Conservation (phyloP, 1,140 invertebrate genomes). For the Trichoplusia ni region DNA sequence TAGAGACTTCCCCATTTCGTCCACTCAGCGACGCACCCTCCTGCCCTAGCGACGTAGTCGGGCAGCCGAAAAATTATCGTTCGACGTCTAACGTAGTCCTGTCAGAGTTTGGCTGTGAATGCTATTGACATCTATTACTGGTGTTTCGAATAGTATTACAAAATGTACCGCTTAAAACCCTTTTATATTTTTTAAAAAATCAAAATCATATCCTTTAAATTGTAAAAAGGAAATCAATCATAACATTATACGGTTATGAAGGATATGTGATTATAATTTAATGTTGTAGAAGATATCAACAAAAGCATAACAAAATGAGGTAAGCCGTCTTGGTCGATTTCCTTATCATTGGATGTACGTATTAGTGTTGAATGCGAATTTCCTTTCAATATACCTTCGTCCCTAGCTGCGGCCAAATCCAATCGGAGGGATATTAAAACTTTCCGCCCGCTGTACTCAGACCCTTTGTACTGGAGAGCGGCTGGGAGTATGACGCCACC, state of each 20-base stretch:
- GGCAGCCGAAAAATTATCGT: constrained; percentile 77
- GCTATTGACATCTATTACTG: constrained; percentile 16
- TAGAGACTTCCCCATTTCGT: constrained; percentile 70
- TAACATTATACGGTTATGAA: too few species aligned
- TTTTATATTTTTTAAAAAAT: too few species aligned
- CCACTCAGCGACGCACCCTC: constrained; percentile 61
- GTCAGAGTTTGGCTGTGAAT: constrained; percentile 14
- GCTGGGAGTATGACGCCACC: constrained; percentile 39
- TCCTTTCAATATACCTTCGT: constrained; percentile 65
- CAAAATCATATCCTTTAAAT: too few species aligned
- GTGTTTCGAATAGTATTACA: constrained; percentile 1
- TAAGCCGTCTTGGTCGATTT: constrained; percentile 55
- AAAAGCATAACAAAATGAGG: too few species aligned
- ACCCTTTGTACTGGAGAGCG: constrained; percentile 65
- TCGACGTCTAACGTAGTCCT: constrained; percentile 21
- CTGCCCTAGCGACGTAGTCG: constrained; percentile 62
- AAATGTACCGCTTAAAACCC: too few species aligned
- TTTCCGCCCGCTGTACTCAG: constrained; percentile 65
- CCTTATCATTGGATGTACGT: constrained; percentile 63
- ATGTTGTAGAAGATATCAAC: too few species aligned
- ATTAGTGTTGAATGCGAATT: constrained; percentile 68
- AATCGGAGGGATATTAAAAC: constrained; percentile 79
- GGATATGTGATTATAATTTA: too few species aligned
- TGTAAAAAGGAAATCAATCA: too few species aligned
- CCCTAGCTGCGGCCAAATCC: constrained; percentile 68